These are phyloP conservation scores for Andricus curvator DNA, from an alignment of 2,888 invertebrate species.

Conservation along the genomic window DNA sequence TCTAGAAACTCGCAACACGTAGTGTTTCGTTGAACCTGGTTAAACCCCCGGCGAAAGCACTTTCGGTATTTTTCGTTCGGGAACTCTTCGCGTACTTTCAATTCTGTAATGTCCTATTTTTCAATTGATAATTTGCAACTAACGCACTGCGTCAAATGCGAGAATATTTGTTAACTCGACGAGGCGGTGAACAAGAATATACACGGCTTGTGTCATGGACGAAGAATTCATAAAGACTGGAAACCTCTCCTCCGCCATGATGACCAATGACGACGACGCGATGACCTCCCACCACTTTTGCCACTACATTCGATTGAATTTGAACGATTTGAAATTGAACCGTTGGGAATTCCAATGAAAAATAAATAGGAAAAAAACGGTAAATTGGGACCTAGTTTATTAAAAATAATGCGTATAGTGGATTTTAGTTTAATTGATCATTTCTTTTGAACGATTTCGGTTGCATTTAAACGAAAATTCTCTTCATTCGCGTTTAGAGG, in stretches of 20 bases:
- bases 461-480: too few species aligned
- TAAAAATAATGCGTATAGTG: too few species aligned
- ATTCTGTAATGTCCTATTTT: constrained; percentile 57
- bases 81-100: constrained; percentile 53
- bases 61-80: constrained; percentile 15
- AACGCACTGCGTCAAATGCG: constrained; percentile 70
- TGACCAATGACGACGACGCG: constrained; percentile 12
- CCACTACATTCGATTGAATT: not conserved
- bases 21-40: not conserved
- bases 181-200: constrained; percentile 35
- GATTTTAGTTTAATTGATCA: too few species aligned
- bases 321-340: too few species aligned
- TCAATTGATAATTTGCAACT: constrained; percentile 64
- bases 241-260: not conserved
- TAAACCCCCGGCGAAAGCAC: constrained; percentile 21
- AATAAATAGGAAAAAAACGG: not conserved
- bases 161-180: constrained; percentile 38
- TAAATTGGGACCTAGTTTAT: not conserved
- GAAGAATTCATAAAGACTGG: constrained; percentile 35
- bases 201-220: constrained; percentile 32
- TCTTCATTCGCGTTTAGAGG: too few species aligned
- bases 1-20: constrained; percentile 41
- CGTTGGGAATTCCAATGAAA: not conserved
- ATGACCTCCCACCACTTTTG: not conserved
- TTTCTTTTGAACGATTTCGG: too few species aligned